Base-by-base conservation (phyloP, 2,113 vertebrate species). In the Thunnus maccoyii region DNA sequence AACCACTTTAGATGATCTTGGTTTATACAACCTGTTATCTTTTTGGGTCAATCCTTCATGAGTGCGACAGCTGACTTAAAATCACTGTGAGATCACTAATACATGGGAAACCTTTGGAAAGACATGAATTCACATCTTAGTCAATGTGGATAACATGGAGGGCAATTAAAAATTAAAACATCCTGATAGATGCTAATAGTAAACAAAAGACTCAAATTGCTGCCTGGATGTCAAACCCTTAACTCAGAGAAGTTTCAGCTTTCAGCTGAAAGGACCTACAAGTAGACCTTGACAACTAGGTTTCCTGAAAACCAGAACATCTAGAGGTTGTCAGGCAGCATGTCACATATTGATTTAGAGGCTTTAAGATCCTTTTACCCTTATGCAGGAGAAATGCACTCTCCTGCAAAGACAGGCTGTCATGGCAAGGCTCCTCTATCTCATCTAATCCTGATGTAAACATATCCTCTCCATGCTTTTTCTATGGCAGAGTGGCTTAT, bases 301-400 rank as follows among this genome's bases (percentile, higher is more conserved):
- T 77, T 71, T 82, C 25, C 78, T 67, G 75, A 54, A 22, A 68
- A 71, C 51, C 0, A 0, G 20, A 48, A 48, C 52, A 25, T 47
- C 27, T 57, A 56, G 63, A 60, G 55, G 44, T 64, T 70, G 17
- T 65, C 54, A 25, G 63, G 17, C 76, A 71, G 71, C 57, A 27
- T 58, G 58, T 78, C 57, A 68, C 14, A 3, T 84, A 88, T 86
- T 72, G 84, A 87, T 88, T 82, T 46, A 52, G 56, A 69, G 70
- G 65, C 71, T 84, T 54, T 51, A 22, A 72, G 81, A 83, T 89
- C 83, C 48, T 84, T 18, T 91, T 88, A 76, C 84, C 51, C 47
- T 50, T 27, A 30, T 76, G 72, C 51, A 78, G 72, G 62, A 82
- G 25, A 78, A 81, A 80, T 47, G 56, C 78, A 50, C 20, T 86